Evolutionary conservation across 2,888 invertebrate species (phyloP), one percentile per base, ranked within the genome.

Genomic region (Scotopteryx bipunctaria): DNA sequence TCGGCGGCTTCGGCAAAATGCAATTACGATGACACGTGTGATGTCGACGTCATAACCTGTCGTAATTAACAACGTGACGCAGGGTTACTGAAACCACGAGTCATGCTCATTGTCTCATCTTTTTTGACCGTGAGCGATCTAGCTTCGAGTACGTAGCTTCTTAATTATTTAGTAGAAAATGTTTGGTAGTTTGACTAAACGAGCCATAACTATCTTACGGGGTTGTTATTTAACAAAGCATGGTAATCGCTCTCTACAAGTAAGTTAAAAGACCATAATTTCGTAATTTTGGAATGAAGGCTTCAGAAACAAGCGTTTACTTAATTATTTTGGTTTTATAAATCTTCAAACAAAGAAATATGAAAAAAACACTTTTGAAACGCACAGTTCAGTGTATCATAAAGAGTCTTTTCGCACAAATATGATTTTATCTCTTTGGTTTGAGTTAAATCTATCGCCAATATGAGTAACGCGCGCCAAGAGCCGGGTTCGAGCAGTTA

Each of bases 41-140:
- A 54, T 50, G 51, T 55, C 38, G 25, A 53, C 43, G 44, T 55
- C 56, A 42, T 52, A 43, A 49, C 48, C 50, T 53, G 75, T 71
- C 63, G 71, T 76, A 57, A 83, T 83, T 82, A 83, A 69, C 69
- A 69, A 68, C 71, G 71, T 82, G 83, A 83, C 78, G 69, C 31
- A 31, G 14, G 64, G 58, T 45, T 61, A 76, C 69, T 64, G 72
- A 76, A 72, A 63, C 66, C 65, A 67, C 63, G 61, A 75, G 77
- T 80, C 81, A 78, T 58, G 40, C 64, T 64, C 64, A 80, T 78
- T 81, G 81, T 81, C 69, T 67, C 61, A 57, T 59, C 59, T 16
- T 46, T n/a, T 50, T 45, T 40, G 13, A 44, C 19, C 32, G 29
- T 31, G 11, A n/a, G 29, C 5, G 15, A 43, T 8, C 29, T 32